Evolutionary conservation across 1,140 invertebrate genomes (phyloP), one percentile per base, ranked within the genome.

Genomic region (Neodiprion fabricii): DNA sequence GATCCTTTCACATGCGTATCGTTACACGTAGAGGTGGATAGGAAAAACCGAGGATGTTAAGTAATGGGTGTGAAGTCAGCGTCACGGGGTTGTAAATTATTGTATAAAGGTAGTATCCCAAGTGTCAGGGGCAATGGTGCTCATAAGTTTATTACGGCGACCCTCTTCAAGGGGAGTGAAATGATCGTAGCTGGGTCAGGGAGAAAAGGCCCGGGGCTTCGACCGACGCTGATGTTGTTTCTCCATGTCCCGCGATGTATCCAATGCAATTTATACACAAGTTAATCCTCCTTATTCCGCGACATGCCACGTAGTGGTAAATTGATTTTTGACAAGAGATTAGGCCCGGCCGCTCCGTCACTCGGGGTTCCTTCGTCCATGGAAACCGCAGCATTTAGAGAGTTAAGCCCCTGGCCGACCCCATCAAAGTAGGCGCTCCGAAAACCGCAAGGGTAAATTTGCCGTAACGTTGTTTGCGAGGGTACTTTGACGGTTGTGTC

Each of bases 391-490:
- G n/a, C 0, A 61, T 61, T 61, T 61, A 61, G 53, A 61, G 53
- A 61, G 53, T 61, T 61, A 61, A 61, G 8, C 53, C 53, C n/a
- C 53, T 61, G 53, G 53, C 8, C 11, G 53, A 61, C 7, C 53
- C 53, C 53, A 61, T 61, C 53, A 61, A 61, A 61, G 53, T 61
- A 61, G n/a, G 53, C 11, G n/a, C 53, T 61, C 11, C 53, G 53
- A 17, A 61, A 61, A 61, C 53, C 53, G 53, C 53, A 61, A 61
- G 53, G n/a, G 53, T 61, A 40, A 40, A 40, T 40, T 40, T 40
- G 28, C 28, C 53, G 53, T 61, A 61, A 61, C n/a, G n/a, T 61
- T 9, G 53, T 61, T 61, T 17, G 53, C n/a, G n/a, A 61, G 11
- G n/a, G 4, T 61, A 61, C 53, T 61, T 61, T 61, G 0, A 12